Percentiles rank a stretch among this genome's conserved stretches.
These are phyloP conservation scores for Tachystola acroxantha DNA, from an alignment of 2,888 invertebrate species.

Conservation along the genomic window DNA sequence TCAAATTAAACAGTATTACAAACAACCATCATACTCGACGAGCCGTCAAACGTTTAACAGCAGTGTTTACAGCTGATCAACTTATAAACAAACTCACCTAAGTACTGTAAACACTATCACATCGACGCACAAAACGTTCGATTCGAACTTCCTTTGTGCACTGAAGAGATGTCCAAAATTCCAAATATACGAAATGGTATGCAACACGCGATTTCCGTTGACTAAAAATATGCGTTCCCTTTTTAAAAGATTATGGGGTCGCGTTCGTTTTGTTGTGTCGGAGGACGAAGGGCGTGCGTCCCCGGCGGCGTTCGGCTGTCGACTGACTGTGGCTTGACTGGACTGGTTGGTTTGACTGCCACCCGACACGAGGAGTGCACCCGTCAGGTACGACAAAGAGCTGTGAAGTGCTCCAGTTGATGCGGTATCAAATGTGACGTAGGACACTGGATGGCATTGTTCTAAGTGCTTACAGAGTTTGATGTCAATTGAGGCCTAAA, in stretches of 20 bases:
- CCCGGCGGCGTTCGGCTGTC: constrained; percentile 44
- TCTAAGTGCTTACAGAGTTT: too few species aligned
- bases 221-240: constrained; percentile 51
- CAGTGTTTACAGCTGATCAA: constrained; percentile 49
- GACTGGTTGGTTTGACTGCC: not conserved
- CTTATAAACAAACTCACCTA: constrained; percentile 60
- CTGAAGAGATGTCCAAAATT: constrained; percentile 21
- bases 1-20: not conserved
- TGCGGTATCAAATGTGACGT: constrained; percentile 27
- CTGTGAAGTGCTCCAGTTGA: constrained; percentile 40
- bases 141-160: constrained; percentile 38
- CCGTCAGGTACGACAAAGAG: constrained; percentile 46
- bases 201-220: constrained; percentile 51
- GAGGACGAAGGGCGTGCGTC: constrained; percentile 56
- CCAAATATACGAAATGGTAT: constrained; percentile 14
- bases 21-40: not conserved
- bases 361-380: constrained; percentile 25
- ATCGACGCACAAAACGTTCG: constrained; percentile 43
- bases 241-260: constrained; percentile 52
- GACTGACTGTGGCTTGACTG: constrained; percentile 37
- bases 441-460: too few species aligned
- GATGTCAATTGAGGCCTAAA: too few species aligned
- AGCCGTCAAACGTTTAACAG: constrained; percentile 10
- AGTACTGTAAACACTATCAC: constrained; percentile 47
- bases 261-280: constrained; percentile 25